These are phyloP conservation scores for Rhynchonycteris naso DNA, from an alignment of 2,797 vertebrate genomes.

Conservation along the genomic window DNA sequence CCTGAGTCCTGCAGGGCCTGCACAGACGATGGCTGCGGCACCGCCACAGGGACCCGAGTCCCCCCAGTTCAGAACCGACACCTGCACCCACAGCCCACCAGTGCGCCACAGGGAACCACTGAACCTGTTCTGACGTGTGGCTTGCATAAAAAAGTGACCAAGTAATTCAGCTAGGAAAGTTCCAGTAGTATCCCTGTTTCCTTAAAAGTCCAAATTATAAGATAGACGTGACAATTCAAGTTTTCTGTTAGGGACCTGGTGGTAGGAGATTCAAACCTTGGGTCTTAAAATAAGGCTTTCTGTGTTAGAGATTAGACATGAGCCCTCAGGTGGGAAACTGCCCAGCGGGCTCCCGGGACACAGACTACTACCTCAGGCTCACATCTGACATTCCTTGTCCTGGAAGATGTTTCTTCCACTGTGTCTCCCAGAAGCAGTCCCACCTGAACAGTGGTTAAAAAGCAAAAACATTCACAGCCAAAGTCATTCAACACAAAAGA, in stretches of 20 bases:
- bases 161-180: slow-evolving; percentile 8
- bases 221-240: slow-evolving; percentile 56
- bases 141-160: slow-evolving; percentile 19
- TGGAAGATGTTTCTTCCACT: slow-evolving; percentile 7
- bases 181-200: slow-evolving; percentile 73
- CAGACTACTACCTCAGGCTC: not conserved
- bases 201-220: slow-evolving; percentile 59
- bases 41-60: slow-evolving; percentile 60
- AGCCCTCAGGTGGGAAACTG: slow-evolving; percentile 46
- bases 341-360: slow-evolving; percentile 31
- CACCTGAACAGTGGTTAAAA: slow-evolving; percentile 77
- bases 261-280: slow-evolving; percentile 60
- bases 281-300: slow-evolving; percentile 79
- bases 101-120: not conserved
- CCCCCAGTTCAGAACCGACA: slow-evolving; percentile 14
- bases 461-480: slow-evolving; percentile 84
- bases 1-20: slow-evolving; percentile 32
- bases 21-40: not conserved
- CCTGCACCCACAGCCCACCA: not conserved
- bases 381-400: slow-evolving; percentile 75
- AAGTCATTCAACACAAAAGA: slow-evolving; percentile 81
- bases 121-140: not conserved
- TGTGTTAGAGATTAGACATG: slow-evolving; percentile 75
- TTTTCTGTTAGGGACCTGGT: slow-evolving; percentile 57
- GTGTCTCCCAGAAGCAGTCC: slow-evolving; percentile 79